Percentiles rank a stretch among this genome's conserved stretches.
Conservation (phyloP, 2,888 invertebrate genomes). For the Pammene fasciana region DNA sequence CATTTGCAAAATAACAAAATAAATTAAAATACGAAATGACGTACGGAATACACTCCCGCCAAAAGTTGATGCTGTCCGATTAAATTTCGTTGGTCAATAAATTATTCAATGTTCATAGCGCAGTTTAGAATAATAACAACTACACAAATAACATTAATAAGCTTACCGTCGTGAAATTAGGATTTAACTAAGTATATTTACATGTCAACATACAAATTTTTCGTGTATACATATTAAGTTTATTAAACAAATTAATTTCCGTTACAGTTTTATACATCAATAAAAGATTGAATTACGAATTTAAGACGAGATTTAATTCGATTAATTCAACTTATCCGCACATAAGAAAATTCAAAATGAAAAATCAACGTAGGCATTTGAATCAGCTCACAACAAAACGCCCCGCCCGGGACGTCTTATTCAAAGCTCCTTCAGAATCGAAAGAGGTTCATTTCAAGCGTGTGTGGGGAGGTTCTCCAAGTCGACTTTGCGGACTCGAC, state of each 20-base stretch:
- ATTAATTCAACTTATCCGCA: slow-evolving; percentile 41
- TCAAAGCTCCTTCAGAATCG: slow-evolving; percentile 59
- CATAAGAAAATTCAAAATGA: slow-evolving; percentile 54
- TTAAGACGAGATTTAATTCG: slow-evolving; percentile 22
- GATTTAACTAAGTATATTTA: too few relatives aligned
- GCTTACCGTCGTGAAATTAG: neutral
- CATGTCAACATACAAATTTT: too few relatives aligned
- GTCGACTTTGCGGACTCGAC: slow-evolving; percentile 53
- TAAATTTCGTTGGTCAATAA: slow-evolving; percentile 36
- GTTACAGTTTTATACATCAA: too few relatives aligned
- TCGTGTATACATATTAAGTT: too few relatives aligned
- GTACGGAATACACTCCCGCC: slow-evolving; percentile 26
- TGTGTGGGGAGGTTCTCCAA: slow-evolving; percentile 56
- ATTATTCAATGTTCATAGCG: slow-evolving; percentile 13
- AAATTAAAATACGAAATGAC: slow-evolving; percentile 48
- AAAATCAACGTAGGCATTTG: slow-evolving; percentile 59
- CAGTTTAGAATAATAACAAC: slow-evolving; percentile 14
- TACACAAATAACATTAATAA: neutral
- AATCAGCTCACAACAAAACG: slow-evolving; percentile 58
- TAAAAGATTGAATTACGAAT: too few relatives aligned
- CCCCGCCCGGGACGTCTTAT: slow-evolving; percentile 53
- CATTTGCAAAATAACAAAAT: slow-evolving; percentile 71
- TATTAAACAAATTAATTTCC: too few relatives aligned
- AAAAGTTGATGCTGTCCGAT: slow-evolving; percentile 36
- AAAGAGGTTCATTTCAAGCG: slow-evolving; percentile 62